Percentiles rank a stretch among this genome's conserved stretches.
Conservation (phyloP, 2,888 invertebrate species). For the Cataglyphis rosenhaueri region DNA sequence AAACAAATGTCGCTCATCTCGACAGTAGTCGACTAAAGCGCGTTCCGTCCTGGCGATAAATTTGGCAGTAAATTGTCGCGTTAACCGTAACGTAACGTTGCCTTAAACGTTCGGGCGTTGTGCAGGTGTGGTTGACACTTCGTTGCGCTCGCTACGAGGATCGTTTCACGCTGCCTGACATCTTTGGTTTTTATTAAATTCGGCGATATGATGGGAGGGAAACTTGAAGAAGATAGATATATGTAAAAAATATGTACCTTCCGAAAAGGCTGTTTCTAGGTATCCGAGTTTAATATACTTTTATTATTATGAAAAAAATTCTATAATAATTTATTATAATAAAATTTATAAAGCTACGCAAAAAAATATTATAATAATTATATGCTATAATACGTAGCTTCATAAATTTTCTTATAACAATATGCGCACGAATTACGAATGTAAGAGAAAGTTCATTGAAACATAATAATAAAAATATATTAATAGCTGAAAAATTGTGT, state of each 20-base stretch:
- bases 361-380: too few species aligned
- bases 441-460: background rate
- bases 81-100: slow-evolving; percentile 45
- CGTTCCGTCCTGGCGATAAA: slow-evolving; percentile 39
- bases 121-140: slow-evolving; percentile 39
- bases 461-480: background rate
- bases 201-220: background rate
- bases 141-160: slow-evolving; percentile 20
- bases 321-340: too few species aligned
- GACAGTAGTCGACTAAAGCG: slow-evolving; percentile 19
- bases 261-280: background rate
- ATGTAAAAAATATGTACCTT: background rate
- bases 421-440: background rate
- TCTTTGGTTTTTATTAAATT: slow-evolving; percentile 44
- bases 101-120: slow-evolving; percentile 25
- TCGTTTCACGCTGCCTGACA: background rate
- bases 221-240: background rate
- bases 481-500: background rate
- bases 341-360: too few species aligned
- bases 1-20: slow-evolving; percentile 57
- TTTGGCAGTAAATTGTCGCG: slow-evolving; percentile 56
- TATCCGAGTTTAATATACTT: background rate
- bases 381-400: background rate
- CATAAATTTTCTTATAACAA: background rate
- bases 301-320: background rate